Percentiles rank a stretch among this genome's conserved stretches.
Conservation (phyloP, 1,140 invertebrate genomes). For the Amphibalanus amphitrite region DNA sequence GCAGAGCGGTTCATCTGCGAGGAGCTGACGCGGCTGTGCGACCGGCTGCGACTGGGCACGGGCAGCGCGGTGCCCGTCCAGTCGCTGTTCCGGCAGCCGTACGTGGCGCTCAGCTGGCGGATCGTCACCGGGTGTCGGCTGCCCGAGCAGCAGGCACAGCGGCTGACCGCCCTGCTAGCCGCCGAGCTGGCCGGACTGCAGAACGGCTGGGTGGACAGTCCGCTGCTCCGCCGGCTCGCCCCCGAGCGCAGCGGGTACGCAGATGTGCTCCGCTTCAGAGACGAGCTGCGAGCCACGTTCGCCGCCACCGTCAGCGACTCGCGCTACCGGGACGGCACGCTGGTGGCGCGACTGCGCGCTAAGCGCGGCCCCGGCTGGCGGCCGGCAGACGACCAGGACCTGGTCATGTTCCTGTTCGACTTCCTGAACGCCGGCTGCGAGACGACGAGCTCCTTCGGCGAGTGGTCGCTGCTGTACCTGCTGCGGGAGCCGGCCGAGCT, state of each 20-base stretch:
- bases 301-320: neutral
- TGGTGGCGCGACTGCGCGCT: neutral
- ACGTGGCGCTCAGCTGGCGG: neutral
- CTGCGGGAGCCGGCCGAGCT: slow-evolving; percentile 22
- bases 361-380: neutral
- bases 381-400: neutral
- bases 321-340: neutral
- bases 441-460: neutral
- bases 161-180: neutral
- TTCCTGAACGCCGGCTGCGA: neutral
- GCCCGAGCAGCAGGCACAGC: neutral
- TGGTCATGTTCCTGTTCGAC: neutral
- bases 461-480: slow-evolving; percentile 14
- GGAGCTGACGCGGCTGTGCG: neutral
- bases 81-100: neutral
- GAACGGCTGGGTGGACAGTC: neutral
- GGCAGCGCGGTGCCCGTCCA: neutral
- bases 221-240: neutral
- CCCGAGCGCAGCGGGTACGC: neutral
- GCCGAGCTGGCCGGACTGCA: neutral
- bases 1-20: neutral
- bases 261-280: neutral
- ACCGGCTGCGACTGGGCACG: neutral
- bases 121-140: neutral
- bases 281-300: neutral